Percentiles rank a stretch among this genome's conserved stretches.
Evolutionary conservation across 2,113 vertebrate genomes (phyloP).

Genomic region (Zeus faber): DNA sequence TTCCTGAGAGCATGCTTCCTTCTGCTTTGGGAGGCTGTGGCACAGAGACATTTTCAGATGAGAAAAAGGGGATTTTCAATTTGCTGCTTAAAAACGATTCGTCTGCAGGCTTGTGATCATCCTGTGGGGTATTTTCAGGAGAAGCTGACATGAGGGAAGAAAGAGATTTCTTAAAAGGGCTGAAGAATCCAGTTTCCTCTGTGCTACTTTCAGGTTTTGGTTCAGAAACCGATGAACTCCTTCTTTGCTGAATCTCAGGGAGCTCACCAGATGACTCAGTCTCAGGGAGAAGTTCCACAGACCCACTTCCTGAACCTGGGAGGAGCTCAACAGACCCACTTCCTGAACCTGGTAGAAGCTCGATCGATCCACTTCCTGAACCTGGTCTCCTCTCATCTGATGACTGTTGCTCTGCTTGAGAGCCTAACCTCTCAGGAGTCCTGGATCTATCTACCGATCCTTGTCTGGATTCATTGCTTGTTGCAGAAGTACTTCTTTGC

Average conservation of each 20-base stretch:
- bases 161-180: constrained; percentile 87
- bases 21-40: constrained; percentile 57
- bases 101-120: constrained; percentile 56
- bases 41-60: constrained; percentile 57
- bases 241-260: constrained; percentile 64
- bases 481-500: constrained; percentile 42
- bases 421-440: constrained; percentile 27
- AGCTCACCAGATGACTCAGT: constrained; percentile 73
- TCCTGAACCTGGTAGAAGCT: constrained; percentile 55
- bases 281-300: constrained; percentile 72
- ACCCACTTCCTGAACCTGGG: constrained; percentile 57
- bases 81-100: constrained; percentile 76
- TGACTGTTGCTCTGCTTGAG: constrained; percentile 42
- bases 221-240: constrained; percentile 34
- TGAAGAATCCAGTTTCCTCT: constrained; percentile 80
- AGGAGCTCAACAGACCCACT: constrained; percentile 59
- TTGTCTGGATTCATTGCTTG: constrained; percentile 41
- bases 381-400: constrained; percentile 45
- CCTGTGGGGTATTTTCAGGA: constrained; percentile 55
- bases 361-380: constrained; percentile 64
- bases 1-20: constrained; percentile 66
- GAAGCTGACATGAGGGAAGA: constrained; percentile 80
- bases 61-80: constrained; percentile 82
- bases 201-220: constrained; percentile 50
- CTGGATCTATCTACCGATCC: constrained; percentile 24